A percentile compares a stretch with the other conserved stretches of the same genome.
Conservation (phyloP, 2,113 vertebrate genomes). For the Leptosomus discolor region DNA sequence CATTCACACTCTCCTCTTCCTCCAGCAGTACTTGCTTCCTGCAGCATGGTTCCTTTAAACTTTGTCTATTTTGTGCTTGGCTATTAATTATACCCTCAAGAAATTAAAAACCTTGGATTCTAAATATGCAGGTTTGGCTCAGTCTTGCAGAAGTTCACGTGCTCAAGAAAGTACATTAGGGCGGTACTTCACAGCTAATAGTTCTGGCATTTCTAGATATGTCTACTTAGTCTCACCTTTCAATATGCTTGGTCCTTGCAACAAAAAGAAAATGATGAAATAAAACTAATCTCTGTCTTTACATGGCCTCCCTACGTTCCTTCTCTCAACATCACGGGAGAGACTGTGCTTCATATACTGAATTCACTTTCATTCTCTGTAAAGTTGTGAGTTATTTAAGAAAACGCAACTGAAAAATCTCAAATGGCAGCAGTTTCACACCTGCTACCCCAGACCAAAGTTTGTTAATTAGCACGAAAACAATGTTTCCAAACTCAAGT, state of each 20-base stretch:
- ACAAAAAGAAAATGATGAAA: background rate
- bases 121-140: background rate
- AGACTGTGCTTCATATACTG: background rate
- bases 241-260: background rate
- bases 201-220: fast-evolving
- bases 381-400: background rate
- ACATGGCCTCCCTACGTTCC: background rate
- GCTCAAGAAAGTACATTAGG: background rate
- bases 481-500: background rate
- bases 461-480: slow-evolving; percentile 5
- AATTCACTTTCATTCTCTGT: background rate
- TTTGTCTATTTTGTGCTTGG: background rate
- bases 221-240: background rate
- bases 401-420: background rate
- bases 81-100: background rate
- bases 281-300: background rate
- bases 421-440: background rate
- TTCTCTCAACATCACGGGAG: background rate
- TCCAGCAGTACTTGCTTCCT: background rate
- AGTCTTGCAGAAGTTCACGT: background rate
- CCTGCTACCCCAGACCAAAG: background rate
- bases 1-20: background rate
- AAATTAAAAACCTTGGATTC: background rate
- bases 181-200: background rate
- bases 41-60: background rate